Evolutionary conservation across 1,140 invertebrate genomes (phyloP).

Genomic region (Scaptomyza hsui): DNA sequence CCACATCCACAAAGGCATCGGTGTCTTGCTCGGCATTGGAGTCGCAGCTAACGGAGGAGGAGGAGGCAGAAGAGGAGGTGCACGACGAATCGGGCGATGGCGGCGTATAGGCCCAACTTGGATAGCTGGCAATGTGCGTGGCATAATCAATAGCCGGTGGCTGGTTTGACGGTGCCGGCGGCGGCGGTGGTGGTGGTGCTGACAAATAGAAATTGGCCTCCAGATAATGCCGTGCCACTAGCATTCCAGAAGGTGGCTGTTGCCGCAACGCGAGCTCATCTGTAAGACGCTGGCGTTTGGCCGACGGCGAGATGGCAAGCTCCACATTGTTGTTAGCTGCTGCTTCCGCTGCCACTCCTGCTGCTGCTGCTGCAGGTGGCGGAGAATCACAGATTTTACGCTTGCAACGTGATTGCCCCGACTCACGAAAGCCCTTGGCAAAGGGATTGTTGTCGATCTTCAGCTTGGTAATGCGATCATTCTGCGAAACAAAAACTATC

Average conservation of each 20-base stretch:
- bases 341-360: background rate
- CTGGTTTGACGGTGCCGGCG: conserved; percentile 43
- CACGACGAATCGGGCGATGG: conserved; percentile 69
- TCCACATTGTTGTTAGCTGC: conserved; percentile 23
- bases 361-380: conserved; percentile 32
- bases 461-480: conserved; percentile 90
- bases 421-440: conserved; percentile 96
- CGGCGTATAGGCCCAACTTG: conserved; percentile 75
- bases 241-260: conserved; percentile 9
- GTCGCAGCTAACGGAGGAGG: conserved; percentile 47
- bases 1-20: conserved; percentile 70
- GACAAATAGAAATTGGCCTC: conserved; percentile 74
- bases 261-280: conserved; percentile 44
- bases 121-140: conserved; percentile 65
- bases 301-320: conserved; percentile 46
- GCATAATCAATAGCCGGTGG: conserved; percentile 62
- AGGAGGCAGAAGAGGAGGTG: conserved; percentile 27
- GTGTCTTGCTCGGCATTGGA: conserved; percentile 49
- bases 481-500: conserved; percentile 34
- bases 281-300: conserved; percentile 55
- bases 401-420: conserved; percentile 90
- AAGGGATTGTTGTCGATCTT: conserved; percentile 98
- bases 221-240: conserved; percentile 63
- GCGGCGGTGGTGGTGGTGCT: conserved; percentile 44
- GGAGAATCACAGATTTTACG: conserved; percentile 85